Evolutionary conservation across 2,888 invertebrate genomes (phyloP).

Genomic region (Eupsilia transversa): DNA sequence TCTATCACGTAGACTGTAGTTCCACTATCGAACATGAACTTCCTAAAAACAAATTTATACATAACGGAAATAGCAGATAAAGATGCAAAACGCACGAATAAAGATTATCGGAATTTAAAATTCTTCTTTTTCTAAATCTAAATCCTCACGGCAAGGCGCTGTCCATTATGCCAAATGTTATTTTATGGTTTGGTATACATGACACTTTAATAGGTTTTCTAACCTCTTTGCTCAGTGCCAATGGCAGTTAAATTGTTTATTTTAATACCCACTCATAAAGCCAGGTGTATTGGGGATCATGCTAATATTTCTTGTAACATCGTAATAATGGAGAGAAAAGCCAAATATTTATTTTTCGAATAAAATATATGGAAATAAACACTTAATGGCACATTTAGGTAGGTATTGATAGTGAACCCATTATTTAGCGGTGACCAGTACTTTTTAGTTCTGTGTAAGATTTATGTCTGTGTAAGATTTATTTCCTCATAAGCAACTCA

Average conservation of each 20-base stretch:
- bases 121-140: slow-evolving; percentile 9
- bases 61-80: slow-evolving; percentile 18
- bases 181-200: slow-evolving; percentile 53
- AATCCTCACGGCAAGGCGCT: slow-evolving; percentile 19
- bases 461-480: neutral
- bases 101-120: slow-evolving; percentile 3
- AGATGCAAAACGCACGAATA: slow-evolving; percentile 8
- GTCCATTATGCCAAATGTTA: slow-evolving; percentile 51
- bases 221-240: slow-evolving; percentile 51
- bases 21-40: neutral
- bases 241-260: slow-evolving; percentile 37
- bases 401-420: neutral
- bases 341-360: neutral
- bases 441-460: neutral
- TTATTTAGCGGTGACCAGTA: no score
- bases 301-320: neutral
- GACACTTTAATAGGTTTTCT: slow-evolving; percentile 69
- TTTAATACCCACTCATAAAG: slow-evolving; percentile 25
- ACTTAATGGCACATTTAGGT: neutral
- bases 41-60: slow-evolving; percentile 9
- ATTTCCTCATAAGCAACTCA: neutral
- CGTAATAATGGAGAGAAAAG: neutral
- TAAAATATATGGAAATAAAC: slow-evolving; percentile 8
- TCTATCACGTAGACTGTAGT: no score
- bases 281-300: slow-evolving; percentile 4